Base-by-base conservation (phyloP, 2,888 invertebrate species). In the Exephanes ischioxanthus region DNA sequence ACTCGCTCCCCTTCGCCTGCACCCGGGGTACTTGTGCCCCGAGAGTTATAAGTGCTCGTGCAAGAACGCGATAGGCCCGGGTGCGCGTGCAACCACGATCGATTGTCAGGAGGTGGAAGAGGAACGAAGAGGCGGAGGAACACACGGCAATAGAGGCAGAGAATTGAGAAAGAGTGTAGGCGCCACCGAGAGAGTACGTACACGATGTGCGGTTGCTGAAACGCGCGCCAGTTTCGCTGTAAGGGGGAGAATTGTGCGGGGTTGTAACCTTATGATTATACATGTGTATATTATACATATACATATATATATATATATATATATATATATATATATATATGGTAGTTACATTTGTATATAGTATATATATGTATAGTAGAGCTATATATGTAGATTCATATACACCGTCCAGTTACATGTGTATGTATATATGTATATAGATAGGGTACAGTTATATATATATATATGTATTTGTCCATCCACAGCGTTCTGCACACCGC, bases 21-120 rank as follows among this genome's bases (percentile, higher is more conserved):
- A 37, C 22, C 51, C 7, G 61, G 58, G 45, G 68, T 67, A 75
- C 80, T 73, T 67, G 45, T 58, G 51, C 71, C 37, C 71, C 58
- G 67, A 67, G 73, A 80, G 73, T 58, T 80, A 58, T 45, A 75
- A 80, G 80, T 73, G 80, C 80, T 80, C 58, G 45, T 75, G 48
- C 53, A 22, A 51, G 68, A 58, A 67, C 73, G 72, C 45, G 51
- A 73, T 73, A 75, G 80, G 71, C 63, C 61, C 37, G 63, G 41
- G 71, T 67, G 51, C 68, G 72, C 37, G 78, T 73, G 73, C 73
- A 83, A 83, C 55, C 78, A 68, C 78, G 83, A 83, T 83, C 73
- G 78, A 73, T 78, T 61, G 78, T 77, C 58, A 14, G 72, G 26
- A 78, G 53, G 76, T 77, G 67, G 67, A 68, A 55, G 67, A 30